Evolutionary conservation across 2,888 invertebrate species (phyloP), one percentile per base, ranked within the genome.

Genomic region (Phlogophora meticulosa): DNA sequence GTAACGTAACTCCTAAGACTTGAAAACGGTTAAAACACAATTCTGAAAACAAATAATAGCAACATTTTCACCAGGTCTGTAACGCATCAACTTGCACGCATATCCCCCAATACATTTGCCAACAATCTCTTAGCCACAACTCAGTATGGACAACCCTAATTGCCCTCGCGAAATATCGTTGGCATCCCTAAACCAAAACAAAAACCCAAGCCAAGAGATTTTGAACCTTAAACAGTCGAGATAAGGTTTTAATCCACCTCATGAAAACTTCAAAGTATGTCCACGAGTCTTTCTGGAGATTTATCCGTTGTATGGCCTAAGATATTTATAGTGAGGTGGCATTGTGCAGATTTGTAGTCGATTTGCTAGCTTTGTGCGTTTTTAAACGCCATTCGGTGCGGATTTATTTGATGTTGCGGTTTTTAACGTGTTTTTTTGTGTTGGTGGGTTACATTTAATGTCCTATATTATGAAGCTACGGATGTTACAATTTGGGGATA

Each of bases 301-400:
- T 90, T 91, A 91, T 89, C 87, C 80, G 66, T 72, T 64, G 80
- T 77, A 81, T 82, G 80, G 82, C 73, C 83, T 87, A 88, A 90
- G 89, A 87, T 89, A 87, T 90, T 91, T 91, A 90, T 85, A 88
- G 88, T 83, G 82, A 83, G 82, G 85, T 85, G 84, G 78, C 86
- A 89, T 90, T 89, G 89, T 89, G 83, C 84, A 69, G 87, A 86
- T 92, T 91, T 93, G 92, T 92, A 88, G 84, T 82, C 87, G 85
- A 88, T 89, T 88, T 88, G 86, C 85, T 82, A 82, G 81, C 75
- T 80, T 79, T 75, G 72, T 81, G 78, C 76, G 75, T 76, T 78
- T 80, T 80, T 73, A 57, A 67, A 70, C 57, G 65, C 63, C 59
- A 64, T 69, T 68, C 49, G 49, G 52, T 66, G 38, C 58, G 36